Evolutionary conservation across 2,888 invertebrate genomes (phyloP), one percentile per base, ranked within the genome.

Genomic region (Calephelis perditalis): DNA sequence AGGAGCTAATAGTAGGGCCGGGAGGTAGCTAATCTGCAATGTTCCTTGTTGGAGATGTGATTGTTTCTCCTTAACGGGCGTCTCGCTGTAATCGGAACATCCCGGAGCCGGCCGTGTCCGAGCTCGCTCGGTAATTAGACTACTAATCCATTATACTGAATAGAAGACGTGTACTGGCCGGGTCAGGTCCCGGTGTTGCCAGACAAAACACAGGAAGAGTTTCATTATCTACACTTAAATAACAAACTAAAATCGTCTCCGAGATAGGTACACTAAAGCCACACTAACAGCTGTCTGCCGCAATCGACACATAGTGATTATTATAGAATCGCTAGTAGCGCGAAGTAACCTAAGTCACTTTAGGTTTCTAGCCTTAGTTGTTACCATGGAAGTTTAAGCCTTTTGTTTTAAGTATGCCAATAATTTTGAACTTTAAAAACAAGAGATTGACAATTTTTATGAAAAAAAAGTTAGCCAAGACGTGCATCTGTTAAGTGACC

Each of bases 21-120:
- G 68, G 64, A 65, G 72, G 72, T 69, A 76, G 76, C 74, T 81
- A 81, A 84, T 85, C 84, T 82, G 70, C 75, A 71, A 75, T 78
- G 79, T 79, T 67, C 57, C 81, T 80, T 84, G 82, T 85, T 81
- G 74, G 76, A 82, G 78, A 82, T 82, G 84, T 87, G 86, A 89
- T 88, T 89, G 89, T 88, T 86, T 81, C 78, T 81, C 88, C 88
- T 80, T 86, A 90, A 84, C 81, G 76, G 87, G 86, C 77, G 70
- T 73, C 73, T 73, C 69, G 75, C 65, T 82, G 77, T 86, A 86
- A 87, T 87, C 86, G 82, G 79, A 77, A 85, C 86, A 88, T 88
- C 86, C 85, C 76, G 75, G 75, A 76, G 75, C 75, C 69, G 70
- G 70, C 79, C 77, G 74, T 79, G 81, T 80, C 76, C 74, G 74